Conservation (phyloP, 2,888 invertebrate species). For the Metallyticus violacea region DNA sequence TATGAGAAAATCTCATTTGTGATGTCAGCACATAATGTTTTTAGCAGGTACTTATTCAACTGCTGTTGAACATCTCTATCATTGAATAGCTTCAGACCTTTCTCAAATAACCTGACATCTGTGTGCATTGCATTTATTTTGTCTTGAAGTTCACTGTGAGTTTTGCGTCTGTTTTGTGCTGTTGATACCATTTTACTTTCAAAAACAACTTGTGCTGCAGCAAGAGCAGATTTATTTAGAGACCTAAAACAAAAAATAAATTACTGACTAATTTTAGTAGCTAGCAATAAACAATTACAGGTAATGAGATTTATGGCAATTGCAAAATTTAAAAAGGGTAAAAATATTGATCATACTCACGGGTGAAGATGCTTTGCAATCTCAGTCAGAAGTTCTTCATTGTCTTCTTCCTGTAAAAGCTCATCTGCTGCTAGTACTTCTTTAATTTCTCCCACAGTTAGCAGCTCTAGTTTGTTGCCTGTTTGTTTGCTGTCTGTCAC, state of each 20-base stretch:
- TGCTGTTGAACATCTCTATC: conserved; percentile 58
- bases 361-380: conserved; percentile 69
- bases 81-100: conserved; percentile 59
- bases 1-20: conserved; percentile 75
- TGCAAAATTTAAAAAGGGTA: not conserved
- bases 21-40: conserved; percentile 79
- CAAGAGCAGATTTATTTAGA: conserved; percentile 64
- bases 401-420: conserved; percentile 57
- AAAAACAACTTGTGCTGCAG: conserved; percentile 69
- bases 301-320: not conserved
- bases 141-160: conserved; percentile 78
- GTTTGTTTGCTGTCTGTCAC: not conserved
- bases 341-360: conserved; percentile 45
- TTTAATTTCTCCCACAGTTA: conserved; percentile 65
- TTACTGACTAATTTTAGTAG: not conserved
- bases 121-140: conserved; percentile 72
- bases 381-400: conserved; percentile 66
- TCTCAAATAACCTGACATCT: conserved; percentile 76
- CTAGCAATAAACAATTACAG: not conserved
- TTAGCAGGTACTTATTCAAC: conserved; percentile 78
- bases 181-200: conserved; percentile 71
- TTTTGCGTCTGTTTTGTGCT: conserved; percentile 68
- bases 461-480: conserved; percentile 57
- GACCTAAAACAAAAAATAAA: conserved; percentile 45
- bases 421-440: conserved; percentile 54